Base-by-base conservation (phyloP, 2,888 invertebrate species). In the Mythimna loreyi region DNA sequence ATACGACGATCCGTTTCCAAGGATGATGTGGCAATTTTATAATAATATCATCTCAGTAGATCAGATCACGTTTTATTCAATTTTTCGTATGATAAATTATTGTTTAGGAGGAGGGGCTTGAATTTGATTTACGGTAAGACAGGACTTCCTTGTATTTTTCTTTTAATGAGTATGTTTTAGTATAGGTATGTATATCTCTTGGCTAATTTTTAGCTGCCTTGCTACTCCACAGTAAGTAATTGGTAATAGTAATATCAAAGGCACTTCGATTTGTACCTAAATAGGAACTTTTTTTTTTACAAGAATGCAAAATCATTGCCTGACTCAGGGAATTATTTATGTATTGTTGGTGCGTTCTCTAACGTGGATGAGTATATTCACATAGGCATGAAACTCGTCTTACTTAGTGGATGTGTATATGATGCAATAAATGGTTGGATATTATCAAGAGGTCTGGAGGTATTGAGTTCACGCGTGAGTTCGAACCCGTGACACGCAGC, bases 21-120 rank as follows among this genome's bases (percentile, higher is more conserved):
- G 70, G 50, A 78, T 77, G 63, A 77, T 74, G 73, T 77, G 77
- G 70, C 67, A 60, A 74, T 77, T 74, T 67, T 59, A 66, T 74
- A 59, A 66, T 61, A 70, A 74, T 67, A 74, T 70, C 47, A 66
- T 70, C 61, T 25, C 56, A 73, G 62, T 59, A 77, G 77, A 73
- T 69, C 68, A 73, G 57, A 72, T 75, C 53, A 72, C 47, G 49
- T 61, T 76, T 64, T 61, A 72, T 72, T 64, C 59, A 58, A 58
- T 61, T 72, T 45, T 55, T 68, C 53, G 50, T 57, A 49, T 36
- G 55, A 76, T 49, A 72, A 72, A 72, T 72, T 67, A 55, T 70
- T 50, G 13, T 59, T 50, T 49, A 21, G 55, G 8, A 25, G 16
- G 40, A 40, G 40, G 40, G 40, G 49, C 45, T 56, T 19, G 25